Conservation (phyloP, 1,140 invertebrate genomes). For the Apis cerana region DNA sequence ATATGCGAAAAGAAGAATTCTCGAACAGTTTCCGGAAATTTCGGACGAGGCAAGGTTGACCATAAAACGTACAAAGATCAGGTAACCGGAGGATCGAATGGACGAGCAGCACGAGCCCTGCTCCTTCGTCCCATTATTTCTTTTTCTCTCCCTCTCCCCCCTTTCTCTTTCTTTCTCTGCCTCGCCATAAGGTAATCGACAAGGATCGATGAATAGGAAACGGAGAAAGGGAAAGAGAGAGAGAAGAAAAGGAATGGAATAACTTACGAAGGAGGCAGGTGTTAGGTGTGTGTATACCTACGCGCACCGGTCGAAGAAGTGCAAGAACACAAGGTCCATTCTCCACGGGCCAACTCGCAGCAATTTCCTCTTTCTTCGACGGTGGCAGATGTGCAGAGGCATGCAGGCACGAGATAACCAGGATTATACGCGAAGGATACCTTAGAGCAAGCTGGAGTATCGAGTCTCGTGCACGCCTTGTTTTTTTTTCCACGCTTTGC, state of each 20-base stretch:
- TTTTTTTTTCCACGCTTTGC: background rate
- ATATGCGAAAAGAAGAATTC: background rate
- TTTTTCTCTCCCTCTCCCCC: background rate
- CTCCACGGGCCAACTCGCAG: conserved; percentile 23
- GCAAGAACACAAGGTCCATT: conserved; percentile 40
- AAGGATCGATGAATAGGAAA: background rate
- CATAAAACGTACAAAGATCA: conserved; percentile 17
- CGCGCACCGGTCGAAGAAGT: conserved; percentile 18
- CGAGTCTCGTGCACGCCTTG: conserved; percentile 4
- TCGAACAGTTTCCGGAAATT: conserved; percentile 13
- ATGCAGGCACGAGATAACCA: conserved; percentile 57
- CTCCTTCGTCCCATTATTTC: conserved; percentile 3
- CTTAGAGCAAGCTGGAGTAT: conserved; percentile 44
- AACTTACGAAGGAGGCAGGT: conserved; percentile 52
- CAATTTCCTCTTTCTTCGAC: conserved; percentile 53
- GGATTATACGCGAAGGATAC: conserved; percentile 46
- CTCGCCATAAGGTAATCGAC: conserved; percentile 27
- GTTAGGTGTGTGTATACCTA: conserved; percentile 12
- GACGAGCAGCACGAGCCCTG: conserved; percentile 55
- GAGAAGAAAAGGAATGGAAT: conserved; percentile 17
- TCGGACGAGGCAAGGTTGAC: conserved; percentile 10
- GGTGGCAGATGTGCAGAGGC: conserved; percentile 58
- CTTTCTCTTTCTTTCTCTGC: background rate
- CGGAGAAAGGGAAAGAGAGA: background rate
- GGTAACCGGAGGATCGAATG: conserved; percentile 27